Evolutionary conservation across 2,888 invertebrate species (phyloP), one percentile per base, ranked within the genome.

Genomic region (Ormyrus labotus): DNA sequence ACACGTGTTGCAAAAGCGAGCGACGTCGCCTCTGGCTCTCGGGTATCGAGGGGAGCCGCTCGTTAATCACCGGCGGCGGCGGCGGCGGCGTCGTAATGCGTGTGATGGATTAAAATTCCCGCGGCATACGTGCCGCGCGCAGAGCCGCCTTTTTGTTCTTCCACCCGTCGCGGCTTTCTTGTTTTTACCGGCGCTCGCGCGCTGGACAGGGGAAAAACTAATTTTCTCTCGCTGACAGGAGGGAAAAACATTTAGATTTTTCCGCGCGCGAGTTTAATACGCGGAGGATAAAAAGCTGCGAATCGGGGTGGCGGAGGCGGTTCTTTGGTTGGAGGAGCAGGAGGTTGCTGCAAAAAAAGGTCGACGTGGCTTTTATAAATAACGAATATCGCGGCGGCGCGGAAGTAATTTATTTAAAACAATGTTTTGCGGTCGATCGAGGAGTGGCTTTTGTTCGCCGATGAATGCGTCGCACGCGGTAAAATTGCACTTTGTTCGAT

Each of bases 51-150:
- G 19, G 19, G 19, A 19, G 19, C 19, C 45, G 82, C 83, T 85
- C 85, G 82, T 85, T 85, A 85, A 84, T 85, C 85, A 85, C 78
- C 19, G 13, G 53, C 64, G 65, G 8, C 61, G 57, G 72, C 69
- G 5, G 45, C 47, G 10, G 51, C 34, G 8, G 57, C 69, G 58
- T 13, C 34, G 19, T 19, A 83, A 83, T 82, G 81, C 74, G 70
- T 69, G 78, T 85, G 85, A 85, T 85, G 83, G 84, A 85, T 85
- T 85, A 84, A 85, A 85, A 83, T 78, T 74, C 67, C 67, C 60
- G 50, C 19, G 19, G 50, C 48, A 53, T 19, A 70, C 67, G 47
- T 57, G 70, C 19, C 2, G 19, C 0, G 19, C 19, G 19, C 19
- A 2, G 1, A 1, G 19, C 19, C 19, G 19, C 19, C 19, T 19